Conservation (phyloP, 2,113 vertebrate species). For the Tenrec ecaudatus region DNA sequence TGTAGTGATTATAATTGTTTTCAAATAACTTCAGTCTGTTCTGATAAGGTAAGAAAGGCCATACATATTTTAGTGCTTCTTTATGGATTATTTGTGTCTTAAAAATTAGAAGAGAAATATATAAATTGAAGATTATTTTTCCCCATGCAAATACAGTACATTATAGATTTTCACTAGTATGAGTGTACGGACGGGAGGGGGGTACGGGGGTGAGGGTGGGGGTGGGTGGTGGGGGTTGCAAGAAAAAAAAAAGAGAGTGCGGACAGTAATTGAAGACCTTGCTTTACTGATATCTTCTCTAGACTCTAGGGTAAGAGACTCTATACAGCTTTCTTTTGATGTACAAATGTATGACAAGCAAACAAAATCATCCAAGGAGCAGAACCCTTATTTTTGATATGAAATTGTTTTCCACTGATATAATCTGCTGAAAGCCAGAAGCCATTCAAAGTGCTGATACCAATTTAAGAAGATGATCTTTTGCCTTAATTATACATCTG, state of each 20-base stretch:
- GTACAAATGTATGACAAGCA: constrained; percentile 50
- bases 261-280: background rate
- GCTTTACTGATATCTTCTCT: constrained; percentile 33
- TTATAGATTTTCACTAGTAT: background rate
- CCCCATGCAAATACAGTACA: background rate
- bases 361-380: constrained; percentile 54
- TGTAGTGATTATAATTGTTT: constrained; percentile 5
- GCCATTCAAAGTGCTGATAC: constrained; percentile 82
- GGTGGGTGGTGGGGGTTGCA: no score
- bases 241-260: no score
- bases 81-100: constrained; percentile 37
- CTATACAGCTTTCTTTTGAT: constrained; percentile 73
- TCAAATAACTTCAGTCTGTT: background rate
- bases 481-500: constrained; percentile 89
- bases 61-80: background rate
- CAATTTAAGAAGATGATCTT: constrained; percentile 87
- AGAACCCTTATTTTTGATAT: constrained; percentile 71
- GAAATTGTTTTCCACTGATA: constrained; percentile 82
- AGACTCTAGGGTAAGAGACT: background rate
- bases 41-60: background rate
- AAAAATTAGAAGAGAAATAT: constrained; percentile 24
- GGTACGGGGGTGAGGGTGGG: no score
- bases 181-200: background rate
- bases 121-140: background rate
- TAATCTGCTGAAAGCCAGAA: constrained; percentile 83